A percentile compares a stretch with the other conserved stretches of the same genome.
Conservation (phyloP, 2,888 invertebrate species). For the Spodoptera exigua region DNA sequence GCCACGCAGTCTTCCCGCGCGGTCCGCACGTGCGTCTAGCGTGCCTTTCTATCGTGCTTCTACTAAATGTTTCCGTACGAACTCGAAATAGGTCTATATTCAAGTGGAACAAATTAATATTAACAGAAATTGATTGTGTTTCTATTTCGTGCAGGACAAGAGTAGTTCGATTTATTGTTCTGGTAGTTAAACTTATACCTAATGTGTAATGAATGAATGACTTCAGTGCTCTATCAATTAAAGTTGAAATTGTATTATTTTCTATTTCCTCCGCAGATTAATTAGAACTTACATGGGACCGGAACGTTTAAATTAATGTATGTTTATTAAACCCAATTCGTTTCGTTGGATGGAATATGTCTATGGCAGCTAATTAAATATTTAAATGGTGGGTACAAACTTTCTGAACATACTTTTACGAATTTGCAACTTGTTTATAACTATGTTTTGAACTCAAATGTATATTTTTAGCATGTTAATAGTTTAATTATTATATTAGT, state of each 20-base stretch:
- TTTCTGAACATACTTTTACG: slow-evolving; percentile 54
- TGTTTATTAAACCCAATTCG: slow-evolving; percentile 76
- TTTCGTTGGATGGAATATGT: slow-evolving; percentile 72
- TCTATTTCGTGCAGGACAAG: slow-evolving; percentile 64
- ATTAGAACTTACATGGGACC: slow-evolving; percentile 83
- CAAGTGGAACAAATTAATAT: slow-evolving; percentile 72
- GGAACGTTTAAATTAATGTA: slow-evolving; percentile 81
- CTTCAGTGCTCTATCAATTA: slow-evolving; percentile 80
- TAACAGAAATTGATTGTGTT: slow-evolving; percentile 67
- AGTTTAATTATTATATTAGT: slow-evolving; percentile 6
- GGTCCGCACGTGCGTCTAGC: slow-evolving; percentile 86
- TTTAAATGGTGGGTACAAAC: slow-evolving; percentile 82
- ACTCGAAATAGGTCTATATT: slow-evolving; percentile 69
- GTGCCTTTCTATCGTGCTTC: slow-evolving; percentile 74
- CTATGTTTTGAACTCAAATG: slow-evolving; percentile 19
- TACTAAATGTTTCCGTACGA: slow-evolving; percentile 75
- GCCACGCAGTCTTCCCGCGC: slow-evolving; percentile 90
- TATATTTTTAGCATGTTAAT: slow-evolving; percentile 2
- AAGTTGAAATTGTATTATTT: slow-evolving; percentile 83
- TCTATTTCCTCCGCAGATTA: slow-evolving; percentile 82
- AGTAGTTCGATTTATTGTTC: slow-evolving; percentile 59
- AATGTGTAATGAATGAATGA: slow-evolving; percentile 72
- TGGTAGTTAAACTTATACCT: slow-evolving; percentile 55
- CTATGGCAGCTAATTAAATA: slow-evolving; percentile 72
- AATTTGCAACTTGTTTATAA: slow-evolving; percentile 46